Percentiles rank a stretch among this genome's conserved stretches.
phyloP scores from a whole-genome alignment of 2,113 vertebrate species.

The Odontesthes bonariensis region DNA sequence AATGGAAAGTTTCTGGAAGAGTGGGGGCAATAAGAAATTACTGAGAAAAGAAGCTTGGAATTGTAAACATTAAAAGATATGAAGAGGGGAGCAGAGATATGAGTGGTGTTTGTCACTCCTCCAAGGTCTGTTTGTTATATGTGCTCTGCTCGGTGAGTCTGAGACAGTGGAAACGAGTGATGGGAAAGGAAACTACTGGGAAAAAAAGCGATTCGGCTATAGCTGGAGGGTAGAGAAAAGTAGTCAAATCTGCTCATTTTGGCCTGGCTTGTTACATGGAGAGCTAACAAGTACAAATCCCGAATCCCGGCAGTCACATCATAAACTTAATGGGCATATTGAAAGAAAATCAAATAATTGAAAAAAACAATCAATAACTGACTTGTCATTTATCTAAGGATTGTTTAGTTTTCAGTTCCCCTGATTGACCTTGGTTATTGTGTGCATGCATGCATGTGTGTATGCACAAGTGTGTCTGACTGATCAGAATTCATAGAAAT shows the following conservation, averaged over 20 bases:
- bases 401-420: conserved; percentile 20
- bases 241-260: not conserved
- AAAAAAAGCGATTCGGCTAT: not conserved
- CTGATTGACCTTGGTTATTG: conserved; percentile 9
- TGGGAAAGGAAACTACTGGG: not conserved
- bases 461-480: conserved; percentile 8
- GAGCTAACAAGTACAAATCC: conserved; percentile 13
- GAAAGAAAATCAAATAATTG: not conserved
- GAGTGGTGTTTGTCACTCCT: conserved; percentile 24
- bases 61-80: conserved; percentile 24
- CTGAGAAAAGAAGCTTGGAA: conserved; percentile 6
- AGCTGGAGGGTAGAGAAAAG: not conserved
- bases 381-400: not conserved
- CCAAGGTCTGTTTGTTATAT: conserved; percentile 55
- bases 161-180: conserved; percentile 25
- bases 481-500: conserved; percentile 32
- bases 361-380: not conserved
- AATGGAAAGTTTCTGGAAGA: conserved; percentile 7
- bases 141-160: conserved; percentile 7
- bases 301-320: not conserved
- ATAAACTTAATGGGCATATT: not conserved
- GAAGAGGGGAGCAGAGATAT: not conserved
- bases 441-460: not conserved
- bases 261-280: not conserved
- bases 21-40: not conserved